Evolutionary conservation across 2,113 vertebrate genomes (phyloP).

Genomic region (Gambusia holbrooki): DNA sequence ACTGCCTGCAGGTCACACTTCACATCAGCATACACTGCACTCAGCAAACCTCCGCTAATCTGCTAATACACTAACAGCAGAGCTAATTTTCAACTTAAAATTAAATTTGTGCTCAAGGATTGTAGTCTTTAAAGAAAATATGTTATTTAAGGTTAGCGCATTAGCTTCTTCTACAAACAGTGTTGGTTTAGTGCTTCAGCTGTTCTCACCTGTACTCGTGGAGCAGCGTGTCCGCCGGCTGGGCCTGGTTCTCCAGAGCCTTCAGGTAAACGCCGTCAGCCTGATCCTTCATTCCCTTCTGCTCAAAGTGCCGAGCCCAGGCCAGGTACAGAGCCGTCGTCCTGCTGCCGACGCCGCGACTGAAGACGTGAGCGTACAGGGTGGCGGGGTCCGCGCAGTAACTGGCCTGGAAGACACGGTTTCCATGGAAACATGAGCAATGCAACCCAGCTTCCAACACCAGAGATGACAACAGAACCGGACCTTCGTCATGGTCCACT

Average conservation of each 20-base stretch:
- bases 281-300: conserved; percentile 66
- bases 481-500: too few species aligned
- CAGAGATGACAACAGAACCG: too few species aligned
- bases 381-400: conserved; percentile 75
- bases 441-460: too few species aligned
- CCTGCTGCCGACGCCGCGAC: conserved; percentile 79
- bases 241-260: conserved; percentile 82
- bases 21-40: background rate
- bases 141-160: too few species aligned
- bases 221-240: conserved; percentile 79
- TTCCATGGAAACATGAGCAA: background rate
- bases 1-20: conserved; percentile 74
- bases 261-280: conserved; percentile 78
- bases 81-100: too few species aligned
- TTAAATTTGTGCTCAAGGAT: too few species aligned
- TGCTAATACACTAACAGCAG: too few species aligned
- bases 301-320: conserved; percentile 84
- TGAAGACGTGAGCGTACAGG: conserved; percentile 79
- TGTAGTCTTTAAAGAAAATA: too few species aligned
- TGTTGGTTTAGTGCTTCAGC: too few species aligned
- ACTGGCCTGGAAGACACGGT: conserved; percentile 76
- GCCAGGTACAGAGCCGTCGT: conserved; percentile 80
- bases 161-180: too few species aligned
- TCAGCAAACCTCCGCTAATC: background rate
- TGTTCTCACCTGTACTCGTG: conserved; percentile 80